phyloP scores from a whole-genome alignment of 1,140 invertebrate genomes.

The Cataglyphis hispanica region DNA sequence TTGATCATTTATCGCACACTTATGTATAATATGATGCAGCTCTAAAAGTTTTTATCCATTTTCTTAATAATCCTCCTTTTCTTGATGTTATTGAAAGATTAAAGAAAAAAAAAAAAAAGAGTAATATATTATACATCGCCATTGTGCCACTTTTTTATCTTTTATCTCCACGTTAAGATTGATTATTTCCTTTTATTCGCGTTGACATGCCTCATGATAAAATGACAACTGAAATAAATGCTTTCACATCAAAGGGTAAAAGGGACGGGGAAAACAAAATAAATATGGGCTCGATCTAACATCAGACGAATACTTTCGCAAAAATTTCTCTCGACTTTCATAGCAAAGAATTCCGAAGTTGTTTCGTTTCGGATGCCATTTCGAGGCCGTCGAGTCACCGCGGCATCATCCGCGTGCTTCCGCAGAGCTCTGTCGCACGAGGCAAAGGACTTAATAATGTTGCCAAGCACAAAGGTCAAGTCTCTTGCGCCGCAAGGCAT shows the following conservation, averaged over 20 bases:
- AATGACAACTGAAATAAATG: slow-evolving; percentile 48
- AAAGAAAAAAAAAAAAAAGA: not conserved
- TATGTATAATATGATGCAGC: slow-evolving; percentile 25
- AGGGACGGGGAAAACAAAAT: not conserved
- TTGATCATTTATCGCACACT: slow-evolving; percentile 50
- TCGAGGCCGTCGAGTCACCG: slow-evolving; percentile 55
- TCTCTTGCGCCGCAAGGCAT: slow-evolving; percentile 78
- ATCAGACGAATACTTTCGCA: slow-evolving; percentile 66
- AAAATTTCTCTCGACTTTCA: slow-evolving; percentile 49
- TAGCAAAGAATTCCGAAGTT: slow-evolving; percentile 78
- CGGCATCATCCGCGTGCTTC: slow-evolving; percentile 67
- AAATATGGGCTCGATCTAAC: not conserved
- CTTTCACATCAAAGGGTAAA: slow-evolving; percentile 16
- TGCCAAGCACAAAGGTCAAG: slow-evolving; percentile 82
- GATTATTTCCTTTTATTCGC: slow-evolving; percentile 2
- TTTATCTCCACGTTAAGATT: slow-evolving; percentile 7
- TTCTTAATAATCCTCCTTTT: not conserved
- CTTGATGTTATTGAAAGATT: not conserved
- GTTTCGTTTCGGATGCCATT: slow-evolving; percentile 77
- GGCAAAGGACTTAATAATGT: slow-evolving; percentile 84
- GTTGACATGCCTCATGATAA: not conserved
- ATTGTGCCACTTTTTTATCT: not conserved
- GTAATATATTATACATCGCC: not conserved
- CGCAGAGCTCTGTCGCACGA: slow-evolving; percentile 66
- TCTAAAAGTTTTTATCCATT: slow-evolving; percentile 6